These are phyloP conservation scores for Protomyctophum bolini DNA, from an alignment of 2,113 vertebrate species.

Conservation along the genomic window DNA sequence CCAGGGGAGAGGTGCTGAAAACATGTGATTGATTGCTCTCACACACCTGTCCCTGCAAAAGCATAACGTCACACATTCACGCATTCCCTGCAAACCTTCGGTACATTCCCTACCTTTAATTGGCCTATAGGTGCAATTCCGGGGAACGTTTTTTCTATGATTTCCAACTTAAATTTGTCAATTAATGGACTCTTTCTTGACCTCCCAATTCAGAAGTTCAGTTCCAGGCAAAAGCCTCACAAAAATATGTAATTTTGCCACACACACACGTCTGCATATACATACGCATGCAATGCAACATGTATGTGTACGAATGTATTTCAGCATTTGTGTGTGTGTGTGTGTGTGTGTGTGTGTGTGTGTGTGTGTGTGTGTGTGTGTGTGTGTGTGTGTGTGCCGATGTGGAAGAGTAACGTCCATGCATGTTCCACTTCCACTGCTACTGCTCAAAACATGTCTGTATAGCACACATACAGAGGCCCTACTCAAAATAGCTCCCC, in stretches of 20 bases:
- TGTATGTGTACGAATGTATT: not conserved
- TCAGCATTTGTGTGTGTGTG: too few species aligned
- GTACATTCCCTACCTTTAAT: not conserved
- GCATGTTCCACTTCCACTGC: not conserved
- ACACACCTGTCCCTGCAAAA: not conserved
- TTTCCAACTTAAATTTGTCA: not conserved
- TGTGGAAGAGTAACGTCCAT: not conserved
- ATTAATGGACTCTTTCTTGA: not conserved
- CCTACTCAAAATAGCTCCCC: slow-evolving; percentile 56
- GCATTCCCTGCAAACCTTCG: not conserved
- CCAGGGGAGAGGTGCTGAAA: slow-evolving; percentile 21
- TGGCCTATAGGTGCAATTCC: not conserved
- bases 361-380: too few species aligned
- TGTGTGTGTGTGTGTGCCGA: too few species aligned
- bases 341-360: too few species aligned
- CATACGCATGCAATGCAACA: too few species aligned
- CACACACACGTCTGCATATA: not conserved
- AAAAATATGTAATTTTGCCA: not conserved
- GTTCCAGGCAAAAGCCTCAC: not conserved
- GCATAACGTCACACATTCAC: not conserved
- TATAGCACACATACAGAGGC: slow-evolving; percentile 21
- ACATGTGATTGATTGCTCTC: slow-evolving; percentile 33
- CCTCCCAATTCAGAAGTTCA: not conserved
- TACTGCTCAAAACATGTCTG: slow-evolving; percentile 42
- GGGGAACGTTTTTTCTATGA: slow-evolving; percentile 13